Evolutionary conservation across 2,797 vertebrate genomes (phyloP), one percentile per base, ranked within the genome.

Genomic region (Geotrypetes seraphini): DNA sequence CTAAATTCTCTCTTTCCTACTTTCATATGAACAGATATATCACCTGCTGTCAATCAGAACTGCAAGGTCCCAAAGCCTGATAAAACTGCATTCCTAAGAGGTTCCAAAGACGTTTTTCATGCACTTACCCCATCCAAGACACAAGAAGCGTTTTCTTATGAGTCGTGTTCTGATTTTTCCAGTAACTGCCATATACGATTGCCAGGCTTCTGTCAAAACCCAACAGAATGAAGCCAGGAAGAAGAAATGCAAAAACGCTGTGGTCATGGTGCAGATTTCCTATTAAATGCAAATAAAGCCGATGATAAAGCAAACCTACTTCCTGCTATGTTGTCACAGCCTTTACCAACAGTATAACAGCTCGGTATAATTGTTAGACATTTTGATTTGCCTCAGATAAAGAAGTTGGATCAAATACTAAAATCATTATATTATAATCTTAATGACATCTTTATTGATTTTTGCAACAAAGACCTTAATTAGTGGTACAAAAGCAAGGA

Each of bases 141-240:
- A 99, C 53, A 99, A 75, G 69, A 99, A 99, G 29, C 96, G 89
- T 62, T 99, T 99, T 48, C 95, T 87, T 74, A 99, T 99, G 47
- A 99, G 89, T 36, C 95, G 83, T 43, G 94, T 99, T 67, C 94
- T 91, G 50, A 98, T 95, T 77, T 98, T 98, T 57, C 96, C 96
- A 7, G 93, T 98, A 60, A 99, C 96, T 36, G 96, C 96, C 96
- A 99, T 99, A 63, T 99, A 99, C 31, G 95, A 98, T 79, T 99
- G 96, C 96, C 96, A 99, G 40, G 96, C 96, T 77, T 99, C 96
- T 12, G 96, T 98, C 79, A 99, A 84, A 53, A 99, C 96, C 96
- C 96, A 99, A 75, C 96, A 99, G 80, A 99, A 99, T 3, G 96
- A 98, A 31, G 96, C 96, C 84, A 99, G 73, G 78, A 99, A 99